phyloP scores from a whole-genome alignment of 2,113 vertebrate species.

The Labrus mixtus region DNA sequence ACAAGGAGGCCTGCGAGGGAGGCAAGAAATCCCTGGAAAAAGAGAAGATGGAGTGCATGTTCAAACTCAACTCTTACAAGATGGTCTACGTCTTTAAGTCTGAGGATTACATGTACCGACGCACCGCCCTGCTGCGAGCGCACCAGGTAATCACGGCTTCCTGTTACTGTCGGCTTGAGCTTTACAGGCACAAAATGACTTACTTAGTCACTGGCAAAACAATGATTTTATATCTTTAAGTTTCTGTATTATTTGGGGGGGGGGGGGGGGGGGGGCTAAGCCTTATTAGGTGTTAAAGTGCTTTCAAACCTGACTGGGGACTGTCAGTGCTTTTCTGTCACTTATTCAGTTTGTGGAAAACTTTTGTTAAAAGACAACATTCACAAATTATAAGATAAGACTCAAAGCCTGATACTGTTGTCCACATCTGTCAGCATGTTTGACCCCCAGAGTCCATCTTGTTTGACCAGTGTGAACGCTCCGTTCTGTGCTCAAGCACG shows the following conservation, averaged over 20 bases:
- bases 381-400: too few relatives aligned
- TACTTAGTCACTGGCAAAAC: too few relatives aligned
- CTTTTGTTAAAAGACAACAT: too few relatives aligned
- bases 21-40: conserved; percentile 91
- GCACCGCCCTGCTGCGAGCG: conserved; percentile 93
- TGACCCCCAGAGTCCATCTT: too few relatives aligned
- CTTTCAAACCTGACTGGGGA: neutral
- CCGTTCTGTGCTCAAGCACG: too few relatives aligned
- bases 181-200: neutral
- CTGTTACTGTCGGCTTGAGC: neutral
- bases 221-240: neutral
- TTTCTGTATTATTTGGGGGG: neutral
- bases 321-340: too few relatives aligned
- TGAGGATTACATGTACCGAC: conserved; percentile 99
- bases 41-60: conserved; percentile 97
- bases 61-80: conserved; percentile 99
- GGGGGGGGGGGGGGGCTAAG: too few relatives aligned
- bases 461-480: too few relatives aligned
- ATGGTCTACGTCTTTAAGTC: conserved; percentile 99
- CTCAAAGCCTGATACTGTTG: too few relatives aligned
- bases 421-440: too few relatives aligned
- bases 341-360: too few relatives aligned
- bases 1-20: conserved; percentile 90
- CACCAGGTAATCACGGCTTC: conserved; percentile 89
- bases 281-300: neutral